phyloP scores from a whole-genome alignment of 1,140 invertebrate genomes.

The Reticulitermes speratus region DNA sequence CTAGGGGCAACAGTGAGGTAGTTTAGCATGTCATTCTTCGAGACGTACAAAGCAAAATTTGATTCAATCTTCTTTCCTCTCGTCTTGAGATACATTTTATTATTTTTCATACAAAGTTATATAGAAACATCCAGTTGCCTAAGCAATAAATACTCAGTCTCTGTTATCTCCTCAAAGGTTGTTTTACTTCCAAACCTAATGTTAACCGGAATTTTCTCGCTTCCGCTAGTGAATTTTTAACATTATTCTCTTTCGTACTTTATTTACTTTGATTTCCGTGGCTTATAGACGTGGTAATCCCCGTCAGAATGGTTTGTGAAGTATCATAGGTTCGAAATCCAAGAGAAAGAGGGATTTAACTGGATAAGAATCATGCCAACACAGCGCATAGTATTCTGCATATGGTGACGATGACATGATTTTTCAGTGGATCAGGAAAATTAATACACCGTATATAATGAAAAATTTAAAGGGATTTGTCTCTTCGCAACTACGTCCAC shows the following conservation, averaged over 20 bases:
- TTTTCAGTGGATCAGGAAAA: too few relatives aligned
- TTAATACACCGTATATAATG: too few relatives aligned
- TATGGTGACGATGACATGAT: too few relatives aligned
- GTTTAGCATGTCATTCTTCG: neutral
- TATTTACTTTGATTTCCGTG: neutral
- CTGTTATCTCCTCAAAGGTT: neutral
- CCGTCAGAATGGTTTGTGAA: too few relatives aligned
- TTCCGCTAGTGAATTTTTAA: neutral
- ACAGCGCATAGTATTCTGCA: too few relatives aligned
- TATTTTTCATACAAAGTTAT: neutral
- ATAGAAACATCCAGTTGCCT: neutral
- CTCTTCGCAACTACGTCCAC: too few relatives aligned
- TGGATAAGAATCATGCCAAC: too few relatives aligned
- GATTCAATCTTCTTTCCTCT: slow-evolving; percentile 3
- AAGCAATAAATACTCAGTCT: neutral
- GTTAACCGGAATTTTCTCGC: neutral
- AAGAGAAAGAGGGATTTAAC: too few relatives aligned
- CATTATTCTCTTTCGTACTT: neutral
- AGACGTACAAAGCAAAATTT: neutral
- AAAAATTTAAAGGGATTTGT: too few relatives aligned
- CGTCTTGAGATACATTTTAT: neutral
- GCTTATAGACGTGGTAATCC: too few relatives aligned
- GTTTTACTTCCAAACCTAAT: neutral
- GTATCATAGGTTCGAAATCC: too few relatives aligned
- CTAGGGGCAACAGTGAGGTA: neutral